Conservation (phyloP, 2,888 invertebrate species). For the Sinotaia quadrata region DNA sequence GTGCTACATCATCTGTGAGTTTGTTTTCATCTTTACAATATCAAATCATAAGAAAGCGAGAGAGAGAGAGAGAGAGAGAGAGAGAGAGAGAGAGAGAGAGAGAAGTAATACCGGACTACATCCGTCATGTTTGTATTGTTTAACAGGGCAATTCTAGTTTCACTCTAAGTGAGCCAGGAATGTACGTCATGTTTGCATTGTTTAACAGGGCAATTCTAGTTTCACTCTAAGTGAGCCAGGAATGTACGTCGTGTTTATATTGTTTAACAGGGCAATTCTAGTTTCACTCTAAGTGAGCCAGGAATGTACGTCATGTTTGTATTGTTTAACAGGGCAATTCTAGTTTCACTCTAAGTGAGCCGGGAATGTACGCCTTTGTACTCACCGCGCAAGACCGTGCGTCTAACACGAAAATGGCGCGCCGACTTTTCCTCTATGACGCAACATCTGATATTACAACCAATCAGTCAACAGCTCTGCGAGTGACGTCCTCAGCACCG, state of each 20-base stretch:
- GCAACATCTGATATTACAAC: conserved; percentile 22
- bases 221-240: background rate
- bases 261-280: background rate
- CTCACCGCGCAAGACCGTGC: conserved; percentile 28
- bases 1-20: background rate
- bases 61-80: conserved; percentile 10
- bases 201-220: background rate
- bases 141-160: background rate
- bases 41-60: background rate
- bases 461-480: conserved; percentile 1
- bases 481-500: conserved; percentile 27
- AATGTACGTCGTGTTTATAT: background rate
- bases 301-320: conserved; percentile 29
- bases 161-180: background rate
- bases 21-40: background rate
- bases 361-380: conserved; percentile 28
- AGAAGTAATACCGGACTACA: background rate
- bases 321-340: conserved; percentile 1
- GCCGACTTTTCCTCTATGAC: conserved; percentile 32
- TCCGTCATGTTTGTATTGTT: background rate
- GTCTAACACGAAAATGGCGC: conserved; percentile 20
- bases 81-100: conserved; percentile 1
- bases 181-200: background rate
- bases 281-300: conserved; percentile 4
- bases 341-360: conserved; percentile 2